Percentiles rank a stretch among this genome's conserved stretches.
phyloP scores from a whole-genome alignment of 2,888 invertebrate genomes.

The Oscheius sp. region DNA sequence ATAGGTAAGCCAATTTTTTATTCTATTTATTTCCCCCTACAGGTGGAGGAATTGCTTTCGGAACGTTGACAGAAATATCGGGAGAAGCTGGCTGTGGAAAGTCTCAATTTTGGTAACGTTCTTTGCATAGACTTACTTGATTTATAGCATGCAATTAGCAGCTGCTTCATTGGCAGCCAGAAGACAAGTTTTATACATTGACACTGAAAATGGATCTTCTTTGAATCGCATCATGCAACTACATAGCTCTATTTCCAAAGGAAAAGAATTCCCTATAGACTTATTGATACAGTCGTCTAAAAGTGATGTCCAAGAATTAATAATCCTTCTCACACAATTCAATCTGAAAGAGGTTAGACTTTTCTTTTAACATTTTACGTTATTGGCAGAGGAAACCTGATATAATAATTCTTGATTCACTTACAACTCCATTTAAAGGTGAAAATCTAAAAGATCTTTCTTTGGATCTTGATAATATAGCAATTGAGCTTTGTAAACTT shows the following conservation, averaged over 20 bases:
- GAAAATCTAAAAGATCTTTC: not conserved
- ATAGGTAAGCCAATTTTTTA: not conserved
- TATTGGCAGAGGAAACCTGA: not conserved
- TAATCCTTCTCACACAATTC: not conserved
- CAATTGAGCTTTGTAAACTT: conserved; percentile 3
- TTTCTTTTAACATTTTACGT: not conserved
- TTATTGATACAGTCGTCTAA: too few relatives aligned
- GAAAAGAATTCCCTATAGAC: too few relatives aligned
- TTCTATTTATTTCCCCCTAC: not conserved
- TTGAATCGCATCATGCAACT: conserved; percentile 11
- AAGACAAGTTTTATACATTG: conserved; percentile 17
- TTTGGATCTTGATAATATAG: conserved; percentile 3
- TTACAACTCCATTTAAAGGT: conserved; percentile 20
- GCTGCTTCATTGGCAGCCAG: not conserved
- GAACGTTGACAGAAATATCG: conserved; percentile 20
- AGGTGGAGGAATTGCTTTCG: conserved; percentile 25
- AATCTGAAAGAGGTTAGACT: not conserved
- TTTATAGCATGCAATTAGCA: conserved; percentile 23
- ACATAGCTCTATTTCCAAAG: too few relatives aligned
- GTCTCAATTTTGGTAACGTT: conserved; percentile 25
- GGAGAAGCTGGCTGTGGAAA: conserved; percentile 31
- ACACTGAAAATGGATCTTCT: conserved; percentile 27
- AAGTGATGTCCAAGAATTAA: not conserved
- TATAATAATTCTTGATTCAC: conserved; percentile 23
- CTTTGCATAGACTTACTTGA: not conserved